phyloP scores from a whole-genome alignment of 2,797 vertebrate species.

The Labroides dimidiatus region DNA sequence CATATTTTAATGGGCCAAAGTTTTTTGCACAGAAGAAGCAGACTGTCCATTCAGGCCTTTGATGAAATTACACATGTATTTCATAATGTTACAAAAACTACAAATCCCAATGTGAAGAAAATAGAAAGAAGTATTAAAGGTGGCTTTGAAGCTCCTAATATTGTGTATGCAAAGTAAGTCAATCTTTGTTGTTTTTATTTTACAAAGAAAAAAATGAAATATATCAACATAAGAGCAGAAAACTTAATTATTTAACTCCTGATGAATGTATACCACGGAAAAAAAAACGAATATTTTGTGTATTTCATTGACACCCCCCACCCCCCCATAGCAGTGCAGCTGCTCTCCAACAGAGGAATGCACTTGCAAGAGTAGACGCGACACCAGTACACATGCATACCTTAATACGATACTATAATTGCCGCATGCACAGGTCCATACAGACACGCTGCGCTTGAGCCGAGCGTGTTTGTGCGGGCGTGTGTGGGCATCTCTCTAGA shows the following conservation, averaged over 20 bases:
- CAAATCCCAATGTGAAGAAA: constrained; percentile 1
- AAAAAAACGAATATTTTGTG: constrained; percentile 7
- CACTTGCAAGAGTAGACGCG: constrained; percentile 47
- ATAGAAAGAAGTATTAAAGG: constrained; percentile 1
- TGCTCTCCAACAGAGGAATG: constrained; percentile 39
- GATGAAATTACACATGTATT: constrained; percentile 10
- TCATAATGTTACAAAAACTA: constrained; percentile 10
- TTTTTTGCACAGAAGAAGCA: constrained; percentile 42
- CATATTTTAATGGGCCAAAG: constrained; percentile 57
- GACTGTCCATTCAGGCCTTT: constrained; percentile 21
- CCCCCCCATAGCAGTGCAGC: constrained; percentile 8
- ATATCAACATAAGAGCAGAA: neutral
- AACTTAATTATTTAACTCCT: constrained; percentile 28
- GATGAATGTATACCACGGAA: neutral
- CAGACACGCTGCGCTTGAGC: constrained; percentile 51
- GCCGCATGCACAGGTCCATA: constrained; percentile 65
- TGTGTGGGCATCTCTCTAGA: constrained; percentile 47
- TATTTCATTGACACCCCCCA: neutral
- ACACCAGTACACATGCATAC: constrained; percentile 60
- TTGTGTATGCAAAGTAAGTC: neutral
- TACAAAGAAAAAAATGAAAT: neutral
- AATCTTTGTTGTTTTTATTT: neutral
- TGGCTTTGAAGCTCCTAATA: constrained; percentile 9
- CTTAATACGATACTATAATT: constrained; percentile 71
- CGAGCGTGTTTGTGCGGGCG: constrained; percentile 16